Conservation (phyloP, 2,113 vertebrate genomes). For the Podocnemis expansa region DNA sequence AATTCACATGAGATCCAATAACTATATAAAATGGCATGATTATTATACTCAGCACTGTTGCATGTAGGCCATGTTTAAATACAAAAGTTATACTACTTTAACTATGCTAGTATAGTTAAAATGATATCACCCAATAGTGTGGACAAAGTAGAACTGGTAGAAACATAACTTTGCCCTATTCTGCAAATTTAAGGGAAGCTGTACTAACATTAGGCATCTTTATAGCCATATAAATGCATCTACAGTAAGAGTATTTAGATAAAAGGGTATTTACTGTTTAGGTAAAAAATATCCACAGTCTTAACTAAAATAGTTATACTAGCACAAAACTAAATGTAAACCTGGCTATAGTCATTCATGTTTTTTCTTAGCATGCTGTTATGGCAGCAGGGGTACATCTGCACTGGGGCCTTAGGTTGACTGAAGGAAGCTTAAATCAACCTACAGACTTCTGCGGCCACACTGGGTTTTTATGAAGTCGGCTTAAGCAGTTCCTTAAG, state of each 20-base stretch:
- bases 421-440: no score
- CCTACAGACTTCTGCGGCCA: no score
- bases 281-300: neutral
- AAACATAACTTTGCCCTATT: neutral
- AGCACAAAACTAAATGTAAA: neutral
- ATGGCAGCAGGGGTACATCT: no score
- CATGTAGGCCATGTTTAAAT: neutral
- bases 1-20: neutral
- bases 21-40: neutral
- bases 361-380: neutral
- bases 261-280: neutral
- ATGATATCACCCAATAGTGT: neutral
- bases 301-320: neutral
- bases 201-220: neutral
- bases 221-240: neutral
- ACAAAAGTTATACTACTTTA: neutral
- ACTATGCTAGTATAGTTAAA: neutral
- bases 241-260: neutral
- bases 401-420: no score
- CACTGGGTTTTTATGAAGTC: no score
- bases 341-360: neutral
- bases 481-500: no score
- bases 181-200: neutral
- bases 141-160: neutral
- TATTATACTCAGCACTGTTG: neutral